These are phyloP conservation scores for Tetranychus truncatus DNA, from an alignment of 2,888 invertebrate species.

Conservation along the genomic window DNA sequence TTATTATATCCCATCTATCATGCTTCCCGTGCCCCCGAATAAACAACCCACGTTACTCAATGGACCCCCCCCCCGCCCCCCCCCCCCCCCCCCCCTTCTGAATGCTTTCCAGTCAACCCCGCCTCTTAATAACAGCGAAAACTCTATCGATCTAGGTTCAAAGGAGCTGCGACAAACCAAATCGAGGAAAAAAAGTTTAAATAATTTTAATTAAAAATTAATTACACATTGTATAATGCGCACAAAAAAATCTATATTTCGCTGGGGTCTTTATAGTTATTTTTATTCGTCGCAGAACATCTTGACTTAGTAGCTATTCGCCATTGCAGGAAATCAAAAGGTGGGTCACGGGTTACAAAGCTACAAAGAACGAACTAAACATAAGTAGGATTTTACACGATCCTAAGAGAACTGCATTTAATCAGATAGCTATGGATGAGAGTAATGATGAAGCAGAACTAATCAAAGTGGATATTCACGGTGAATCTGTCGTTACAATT, in stretches of 20 bases:
- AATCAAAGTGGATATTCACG: slow-evolving; percentile 32
- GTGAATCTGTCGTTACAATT: slow-evolving; percentile 21
- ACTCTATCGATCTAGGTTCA: background rate
- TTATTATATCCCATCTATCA: no score
- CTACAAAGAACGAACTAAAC: background rate
- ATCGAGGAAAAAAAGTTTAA: background rate
- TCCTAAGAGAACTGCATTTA: slow-evolving; percentile 41
- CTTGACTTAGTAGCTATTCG: background rate
- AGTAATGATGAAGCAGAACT: slow-evolving; percentile 39
- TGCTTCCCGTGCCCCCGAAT: no score
- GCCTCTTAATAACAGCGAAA: no score
- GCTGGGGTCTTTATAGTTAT: no score
- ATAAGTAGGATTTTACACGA: slow-evolving; percentile 28
- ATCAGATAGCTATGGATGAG: slow-evolving; percentile 47
- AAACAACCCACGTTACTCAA: no score
- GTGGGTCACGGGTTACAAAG: background rate
- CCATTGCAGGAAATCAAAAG: background rate
- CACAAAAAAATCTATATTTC: no score
- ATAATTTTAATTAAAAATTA: no score
- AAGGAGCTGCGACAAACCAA: background rate
- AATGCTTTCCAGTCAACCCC: no score
- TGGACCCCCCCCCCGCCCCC: no score
- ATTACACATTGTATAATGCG: no score
- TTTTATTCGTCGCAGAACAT: background rate
- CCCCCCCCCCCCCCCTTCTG: no score